These are phyloP conservation scores for Porites rus DNA, from an alignment of 92 coral and sea anemone species.

Conservation along the genomic window DNA sequence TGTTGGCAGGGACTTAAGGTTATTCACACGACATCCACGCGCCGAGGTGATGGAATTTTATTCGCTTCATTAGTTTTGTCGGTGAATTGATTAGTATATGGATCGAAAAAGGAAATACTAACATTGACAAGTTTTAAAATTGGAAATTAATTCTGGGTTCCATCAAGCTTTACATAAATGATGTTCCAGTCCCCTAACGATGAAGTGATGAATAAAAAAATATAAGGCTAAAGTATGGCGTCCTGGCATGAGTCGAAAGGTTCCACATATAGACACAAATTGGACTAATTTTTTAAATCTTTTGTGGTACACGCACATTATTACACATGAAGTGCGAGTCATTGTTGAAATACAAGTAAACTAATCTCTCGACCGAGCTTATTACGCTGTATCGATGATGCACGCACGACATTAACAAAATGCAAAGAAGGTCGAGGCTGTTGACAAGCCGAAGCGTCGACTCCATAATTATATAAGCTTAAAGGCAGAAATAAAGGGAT, in stretches of 20 bases:
- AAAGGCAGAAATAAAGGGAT: no score
- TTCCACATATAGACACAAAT: no score
- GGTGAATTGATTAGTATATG: background rate
- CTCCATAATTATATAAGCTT: no score
- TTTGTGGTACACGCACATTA: background rate
- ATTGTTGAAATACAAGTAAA: background rate
- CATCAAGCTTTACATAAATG: background rate
- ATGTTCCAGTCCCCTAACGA: background rate
- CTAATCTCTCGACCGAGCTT: background rate
- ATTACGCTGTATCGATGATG: conserved; percentile 12
- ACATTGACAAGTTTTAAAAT: background rate
- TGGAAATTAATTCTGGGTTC: background rate
- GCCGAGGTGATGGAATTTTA: conserved; percentile 6
- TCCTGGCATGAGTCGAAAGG: no score
- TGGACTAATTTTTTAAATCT: no score
- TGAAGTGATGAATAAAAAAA: background rate
- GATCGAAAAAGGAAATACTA: conserved; percentile 3
- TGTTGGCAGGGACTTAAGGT: background rate
- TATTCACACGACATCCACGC: conserved; percentile 42
- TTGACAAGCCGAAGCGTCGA: background rate
- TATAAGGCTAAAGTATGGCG: background rate
- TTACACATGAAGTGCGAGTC: background rate
- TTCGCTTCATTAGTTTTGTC: conserved; percentile 14
- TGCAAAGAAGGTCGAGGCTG: background rate
- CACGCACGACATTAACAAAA: background rate